Evolutionary conservation across 2,797 vertebrate genomes (phyloP), one percentile per base, ranked within the genome.

Genomic region (Onychomys torridus): DNA sequence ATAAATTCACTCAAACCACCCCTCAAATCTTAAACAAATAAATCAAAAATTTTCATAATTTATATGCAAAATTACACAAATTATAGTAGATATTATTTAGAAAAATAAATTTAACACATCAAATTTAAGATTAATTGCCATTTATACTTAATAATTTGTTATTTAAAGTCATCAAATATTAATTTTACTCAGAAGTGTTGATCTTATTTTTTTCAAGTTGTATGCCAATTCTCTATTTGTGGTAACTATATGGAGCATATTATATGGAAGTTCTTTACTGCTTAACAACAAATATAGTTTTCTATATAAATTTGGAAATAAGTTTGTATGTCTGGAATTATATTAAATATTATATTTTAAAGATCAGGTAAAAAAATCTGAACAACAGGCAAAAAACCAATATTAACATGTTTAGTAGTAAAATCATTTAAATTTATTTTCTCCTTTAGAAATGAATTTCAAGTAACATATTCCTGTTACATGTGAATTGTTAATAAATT

Each of bases 341-440:
- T 73, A 40, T 85, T 86, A 77, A 95, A 55, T 75, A 6, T 69
- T 76, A n/a, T n/a, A 67, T 57, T 85, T 93, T 93, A 79, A 2
- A 86, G 37, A n/a, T 65, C 4, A 92, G 40, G 13, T 52, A 6
- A 92, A 84, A n/a, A 40, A 91, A 93, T 71, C 52, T 93, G 63
- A 79, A 40, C 12, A 63, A 34, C 77, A 40, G 2, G 17, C n/a
- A 73, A 40, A 57, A 40, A 40, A 16, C 13, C 25, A n/a, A 75
- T 19, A 59, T 4, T 40, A 73, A 75, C 21, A 3, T 43, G 52
- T 89, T 89, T 37, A 86, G 21, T 82, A 88, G 6, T 43, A 84
- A 83, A 76, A 52, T 65, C 5, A 91, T 21, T 78, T 63, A 86
- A 57, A 40, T 16, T 95, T 77, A 77, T 21, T 75, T 78, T 49